Base-by-base conservation (phyloP, 2,888 invertebrate genomes). In the Acleris holmiana region DNA sequence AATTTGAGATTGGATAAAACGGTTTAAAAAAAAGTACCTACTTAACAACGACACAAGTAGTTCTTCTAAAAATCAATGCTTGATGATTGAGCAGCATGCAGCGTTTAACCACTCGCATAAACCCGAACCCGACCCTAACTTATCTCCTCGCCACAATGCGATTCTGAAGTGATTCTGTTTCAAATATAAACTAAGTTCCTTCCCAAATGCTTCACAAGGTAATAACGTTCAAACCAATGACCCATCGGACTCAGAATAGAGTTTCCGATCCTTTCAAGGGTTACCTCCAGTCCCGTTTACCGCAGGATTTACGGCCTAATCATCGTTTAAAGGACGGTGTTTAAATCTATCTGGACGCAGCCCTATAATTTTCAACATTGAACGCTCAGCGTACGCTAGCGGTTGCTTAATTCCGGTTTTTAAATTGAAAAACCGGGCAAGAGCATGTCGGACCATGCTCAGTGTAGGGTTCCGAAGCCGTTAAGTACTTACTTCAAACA, bases 261-360 rank as follows among this genome's bases (percentile, higher is more conserved):
- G 48, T 65, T 65, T 60, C 65, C 59, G 49, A 55, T 65, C 55
- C 65, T 48, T 65, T 40, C 29, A 17, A 55, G 50, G 60, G 64
- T 54, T 58, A 58, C 58, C 57, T 58, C 41, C 25, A 59, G 48
- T 47, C 40, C 48, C 53, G 47, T 64, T 53, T 48, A 59, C 48
- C 19, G 53, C 15, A 17, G 29, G 53, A 59, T 59, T 64, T 64
- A 59, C 59, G 25, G 53, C 29, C 47, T 64, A 54, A 64, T 59
- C 64, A 58, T 64, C 51, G 40, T 47, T 58, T 47, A 64, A 41
- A 44, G 50, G 53, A 47, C 40, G 47, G 41, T 53, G 57, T 53
- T 58, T 47, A 63, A 63, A 51, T 48, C 50, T 58, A 58, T 57
- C 40, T 47, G 25, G 40, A 23, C 19, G 23, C 51, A 40, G 18